These are phyloP conservation scores for Calyptommatus sinebrachiatus DNA, from an alignment of 2,113 vertebrate species.

Conservation along the genomic window DNA sequence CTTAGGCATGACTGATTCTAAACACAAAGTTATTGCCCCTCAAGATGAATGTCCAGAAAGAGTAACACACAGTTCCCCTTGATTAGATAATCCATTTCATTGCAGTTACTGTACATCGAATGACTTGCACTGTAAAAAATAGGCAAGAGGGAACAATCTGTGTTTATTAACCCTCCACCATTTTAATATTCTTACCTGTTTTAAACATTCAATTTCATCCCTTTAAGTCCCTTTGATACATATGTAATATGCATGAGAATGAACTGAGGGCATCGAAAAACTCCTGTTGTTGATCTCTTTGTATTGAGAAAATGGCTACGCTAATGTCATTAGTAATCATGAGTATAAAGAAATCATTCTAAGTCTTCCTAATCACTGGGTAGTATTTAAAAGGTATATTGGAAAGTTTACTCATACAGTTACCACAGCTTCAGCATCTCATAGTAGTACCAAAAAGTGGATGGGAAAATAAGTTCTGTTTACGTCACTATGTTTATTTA, in stretches of 20 bases:
- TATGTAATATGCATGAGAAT: conserved; percentile 39
- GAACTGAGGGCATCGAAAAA: conserved; percentile 36
- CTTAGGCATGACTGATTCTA: too few species aligned
- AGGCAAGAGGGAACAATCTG: conserved; percentile 6
- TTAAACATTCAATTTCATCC: conserved; percentile 36
- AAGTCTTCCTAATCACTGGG: conserved; percentile 4
- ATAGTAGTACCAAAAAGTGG: background rate
- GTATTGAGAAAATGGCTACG: conserved; percentile 32
- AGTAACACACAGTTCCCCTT: background rate
- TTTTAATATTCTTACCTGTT: conserved; percentile 44
- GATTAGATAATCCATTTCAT: conserved; percentile 25
- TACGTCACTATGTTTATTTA: background rate
- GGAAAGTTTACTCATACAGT: conserved; percentile 45
- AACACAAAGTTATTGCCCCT: too few species aligned
- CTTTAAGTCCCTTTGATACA: conserved; percentile 35
- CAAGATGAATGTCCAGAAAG: background rate
- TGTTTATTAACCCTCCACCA: conserved; percentile 28
- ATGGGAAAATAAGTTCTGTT: background rate
- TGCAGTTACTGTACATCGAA: conserved; percentile 32
- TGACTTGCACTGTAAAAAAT: conserved; percentile 35
- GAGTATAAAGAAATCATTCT: conserved; percentile 50
- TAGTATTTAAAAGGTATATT: background rate
- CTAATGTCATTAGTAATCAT: conserved; percentile 23
- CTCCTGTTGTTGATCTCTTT: conserved; percentile 16
- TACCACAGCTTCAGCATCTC: background rate